Percentiles rank a stretch among this genome's conserved stretches.
phyloP scores from a whole-genome alignment of 1,140 invertebrate genomes.

The Drosophila repletoides region DNA sequence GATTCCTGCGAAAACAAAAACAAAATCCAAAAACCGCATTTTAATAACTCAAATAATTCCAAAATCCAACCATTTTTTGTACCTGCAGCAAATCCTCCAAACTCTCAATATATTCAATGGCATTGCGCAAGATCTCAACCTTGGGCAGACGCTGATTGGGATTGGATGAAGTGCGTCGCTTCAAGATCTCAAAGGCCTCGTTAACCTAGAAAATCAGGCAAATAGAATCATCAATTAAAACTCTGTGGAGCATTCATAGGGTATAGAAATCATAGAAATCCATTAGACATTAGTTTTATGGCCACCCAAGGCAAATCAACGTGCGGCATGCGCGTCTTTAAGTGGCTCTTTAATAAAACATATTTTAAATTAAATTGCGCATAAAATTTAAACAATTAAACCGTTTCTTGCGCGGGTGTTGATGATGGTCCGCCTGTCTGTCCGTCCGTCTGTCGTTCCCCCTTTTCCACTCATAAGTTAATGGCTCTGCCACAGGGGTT shows the following conservation, averaged over 20 bases:
- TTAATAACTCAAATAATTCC: background rate
- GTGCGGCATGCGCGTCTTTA: slow-evolving; percentile 22
- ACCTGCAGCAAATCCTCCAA: slow-evolving; percentile 92
- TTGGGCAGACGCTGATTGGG: slow-evolving; percentile 97
- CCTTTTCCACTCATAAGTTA: slow-evolving; percentile 15
- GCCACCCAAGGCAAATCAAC: slow-evolving; percentile 10
- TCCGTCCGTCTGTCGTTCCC: background rate
- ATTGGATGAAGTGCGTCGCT: slow-evolving; percentile 95
- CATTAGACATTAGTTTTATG: slow-evolving; percentile 68
- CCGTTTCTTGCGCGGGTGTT: slow-evolving; percentile 51
- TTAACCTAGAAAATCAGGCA: slow-evolving; percentile 89
- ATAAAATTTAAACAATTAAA: slow-evolving; percentile 80
- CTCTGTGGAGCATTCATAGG: slow-evolving; percentile 20
- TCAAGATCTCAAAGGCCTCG: slow-evolving; percentile 98
- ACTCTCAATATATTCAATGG: slow-evolving; percentile 98
- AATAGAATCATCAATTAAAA: slow-evolving; percentile 57
- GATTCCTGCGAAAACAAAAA: slow-evolving; percentile 56
- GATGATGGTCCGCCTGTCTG: slow-evolving; percentile 34
- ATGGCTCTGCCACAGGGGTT: slow-evolving; percentile 52
- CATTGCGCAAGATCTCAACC: slow-evolving; percentile 97
- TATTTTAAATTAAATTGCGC: slow-evolving; percentile 78
- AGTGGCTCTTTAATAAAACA: slow-evolving; percentile 79
- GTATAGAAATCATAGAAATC: slow-evolving; percentile 59
- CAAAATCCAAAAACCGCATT: background rate
- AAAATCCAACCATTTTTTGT: no score